Conservation (phyloP, 1,140 invertebrate genomes). For the Thrips palmi region DNA sequence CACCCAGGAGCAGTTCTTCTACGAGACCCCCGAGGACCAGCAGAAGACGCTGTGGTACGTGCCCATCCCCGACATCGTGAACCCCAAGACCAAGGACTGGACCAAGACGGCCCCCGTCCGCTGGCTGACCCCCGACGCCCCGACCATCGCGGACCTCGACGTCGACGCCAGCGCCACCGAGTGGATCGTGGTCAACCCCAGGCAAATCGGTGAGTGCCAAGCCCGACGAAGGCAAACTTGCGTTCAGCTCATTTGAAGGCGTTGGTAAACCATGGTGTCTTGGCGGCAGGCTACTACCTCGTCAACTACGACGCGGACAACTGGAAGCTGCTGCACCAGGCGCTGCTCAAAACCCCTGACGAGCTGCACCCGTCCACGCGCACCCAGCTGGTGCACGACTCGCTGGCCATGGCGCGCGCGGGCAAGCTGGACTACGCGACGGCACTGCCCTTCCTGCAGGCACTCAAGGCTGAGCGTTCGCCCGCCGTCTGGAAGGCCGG, state of each 20-base stretch:
- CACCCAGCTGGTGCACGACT: conserved; percentile 73
- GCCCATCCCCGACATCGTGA: too few species aligned
- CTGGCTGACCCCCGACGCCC: too few species aligned
- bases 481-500: too few species aligned
- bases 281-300: conserved; percentile 45
- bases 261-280: too few species aligned
- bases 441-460: too few species aligned
- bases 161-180: conserved; percentile 27
- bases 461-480: too few species aligned
- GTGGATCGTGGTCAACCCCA: conserved; percentile 58
- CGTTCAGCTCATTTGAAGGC: too few species aligned
- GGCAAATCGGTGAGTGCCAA: conserved; percentile 38
- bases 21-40: too few species aligned
- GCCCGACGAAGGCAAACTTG: background rate
- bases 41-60: too few species aligned
- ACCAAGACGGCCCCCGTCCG: too few species aligned
- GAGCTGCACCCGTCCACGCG: conserved; percentile 43
- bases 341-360: conserved; percentile 32
- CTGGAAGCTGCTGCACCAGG: conserved; percentile 48
- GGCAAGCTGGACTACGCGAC: conserved; percentile 38
- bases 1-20: conserved; percentile 30
- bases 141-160: background rate
- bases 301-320: conserved; percentile 62
- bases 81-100: too few species aligned
- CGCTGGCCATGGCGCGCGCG: conserved; percentile 54